Conservation (phyloP, 92 coral and sea anemone genomes). For the Metridium senile region DNA sequence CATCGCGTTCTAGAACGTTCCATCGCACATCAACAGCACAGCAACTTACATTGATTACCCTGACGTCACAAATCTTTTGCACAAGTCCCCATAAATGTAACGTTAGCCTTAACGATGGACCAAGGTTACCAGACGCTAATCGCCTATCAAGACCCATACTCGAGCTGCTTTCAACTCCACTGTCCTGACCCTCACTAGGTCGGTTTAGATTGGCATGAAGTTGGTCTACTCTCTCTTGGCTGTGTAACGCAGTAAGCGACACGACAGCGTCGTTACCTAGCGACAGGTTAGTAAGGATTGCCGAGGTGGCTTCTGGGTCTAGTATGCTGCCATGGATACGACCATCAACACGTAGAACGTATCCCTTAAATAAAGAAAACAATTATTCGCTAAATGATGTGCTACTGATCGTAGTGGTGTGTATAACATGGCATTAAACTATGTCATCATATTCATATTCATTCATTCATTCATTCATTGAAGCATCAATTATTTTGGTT, state of each 20-base stretch:
- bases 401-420: too few species aligned
- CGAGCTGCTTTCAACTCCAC: constrained; percentile 87
- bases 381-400: not conserved
- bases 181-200: constrained; percentile 56
- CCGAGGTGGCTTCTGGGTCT: constrained; percentile 25
- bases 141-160: constrained; percentile 43
- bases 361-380: constrained; percentile 53
- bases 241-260: constrained; percentile 40
- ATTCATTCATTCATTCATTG: too few species aligned
- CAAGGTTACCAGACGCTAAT: constrained; percentile 12
- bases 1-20: constrained; percentile 5
- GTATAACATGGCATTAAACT: too few species aligned
- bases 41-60: constrained; percentile 42
- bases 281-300: constrained; percentile 36
- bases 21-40: constrained; percentile 42
- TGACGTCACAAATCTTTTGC: constrained; percentile 27
- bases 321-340: constrained; percentile 59
- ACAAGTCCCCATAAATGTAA: constrained; percentile 69
- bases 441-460: too few species aligned
- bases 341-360: constrained; percentile 57
- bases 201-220: not conserved
- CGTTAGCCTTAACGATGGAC: constrained; percentile 49
- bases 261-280: constrained; percentile 47
- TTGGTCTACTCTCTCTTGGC: constrained; percentile 1
- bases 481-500: too few species aligned